Percentiles rank a stretch among this genome's conserved stretches.
These are phyloP conservation scores for Gopherus evgoodei DNA, from an alignment of 2,113 vertebrate genomes.

Conservation along the genomic window DNA sequence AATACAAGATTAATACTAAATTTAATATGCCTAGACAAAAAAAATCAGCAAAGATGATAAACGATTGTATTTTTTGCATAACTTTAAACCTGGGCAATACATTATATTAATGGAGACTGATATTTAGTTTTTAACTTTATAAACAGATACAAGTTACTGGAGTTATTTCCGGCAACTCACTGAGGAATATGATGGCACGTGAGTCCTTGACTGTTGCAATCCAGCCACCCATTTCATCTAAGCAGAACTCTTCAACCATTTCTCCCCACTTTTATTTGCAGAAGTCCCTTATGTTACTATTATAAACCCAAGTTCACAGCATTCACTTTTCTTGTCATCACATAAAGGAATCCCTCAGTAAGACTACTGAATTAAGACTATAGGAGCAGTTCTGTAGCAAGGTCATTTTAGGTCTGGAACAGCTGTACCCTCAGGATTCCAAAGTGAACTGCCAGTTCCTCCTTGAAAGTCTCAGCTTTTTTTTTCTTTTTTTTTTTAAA, in stretches of 20 bases:
- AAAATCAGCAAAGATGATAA: neutral
- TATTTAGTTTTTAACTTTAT: neutral
- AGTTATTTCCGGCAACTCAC: neutral
- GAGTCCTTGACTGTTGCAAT: neutral
- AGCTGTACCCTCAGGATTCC: constrained; percentile 24
- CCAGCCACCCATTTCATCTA: constrained; percentile 22
- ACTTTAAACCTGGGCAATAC: neutral
- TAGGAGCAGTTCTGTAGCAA: constrained; percentile 22
- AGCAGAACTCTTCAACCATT: neutral
- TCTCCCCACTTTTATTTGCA: constrained; percentile 23
- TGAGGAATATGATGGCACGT: neutral
- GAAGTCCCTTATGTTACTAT: constrained; percentile 19
- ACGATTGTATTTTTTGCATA: neutral
- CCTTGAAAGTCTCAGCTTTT: constrained; percentile 20
- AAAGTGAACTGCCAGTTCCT: constrained; percentile 27
- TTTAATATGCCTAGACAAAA: neutral
- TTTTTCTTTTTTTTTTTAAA: constrained; percentile 14
- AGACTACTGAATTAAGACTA: constrained; percentile 43
- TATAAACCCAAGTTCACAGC: constrained; percentile 39
- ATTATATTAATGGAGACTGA: neutral
- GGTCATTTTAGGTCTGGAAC: constrained; percentile 46
- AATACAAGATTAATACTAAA: neutral
- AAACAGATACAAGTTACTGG: neutral
- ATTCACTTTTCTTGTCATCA: constrained; percentile 48
- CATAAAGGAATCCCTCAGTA: constrained; percentile 53